Evolutionary conservation across 2,888 invertebrate species (phyloP), one percentile per base, ranked within the genome.

Genomic region (Morinoia aosen): DNA sequence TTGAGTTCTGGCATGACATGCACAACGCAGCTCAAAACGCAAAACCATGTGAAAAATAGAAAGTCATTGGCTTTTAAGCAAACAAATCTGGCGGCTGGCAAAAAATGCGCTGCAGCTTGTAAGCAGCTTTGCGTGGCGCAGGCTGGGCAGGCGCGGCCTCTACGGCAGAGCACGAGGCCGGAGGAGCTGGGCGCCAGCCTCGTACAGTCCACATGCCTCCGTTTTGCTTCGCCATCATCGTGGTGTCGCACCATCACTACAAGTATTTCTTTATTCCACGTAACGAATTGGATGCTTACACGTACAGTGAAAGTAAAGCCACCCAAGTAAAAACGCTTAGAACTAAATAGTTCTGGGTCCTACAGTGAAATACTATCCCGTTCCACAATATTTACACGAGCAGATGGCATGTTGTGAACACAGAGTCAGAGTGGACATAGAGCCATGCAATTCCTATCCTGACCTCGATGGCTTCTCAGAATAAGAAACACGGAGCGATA

Each of bases 21-120:
- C 93, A 33, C n/a, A 48, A 93, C n/a, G 93, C 93, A 57, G 93
- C 93, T 93, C 57, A 93, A 57, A 56, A 57, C 93, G 57, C 12
- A 48, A 56, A 93, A 57, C 93, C 93, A 93, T 93, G 57, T 57
- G 93, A 57, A 93, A 93, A 93, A 57, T 93, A 93, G 56, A 56
- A 48, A 93, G 57, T 93, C 56, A 93, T 93, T 93, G 57, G 57
- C 56, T 56, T 93, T 58, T 93, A 93, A 93, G 93, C 93, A 93
- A 93, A 93, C 57, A 93, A 93, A 93, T 93, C 93, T 93, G 57
- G 93, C 57, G 93, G 12, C 57, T 57, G n/a, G n/a, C 33, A 57
- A 93, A 93, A 48, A 93, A 93, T 56, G 11, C 58, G 56, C 56
- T 14, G 57, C 19, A 33, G 19, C 93, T 93, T 19, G 8, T 93